Base-by-base conservation (phyloP, 2,888 invertebrate genomes). In the Epirrhoe tristata region DNA sequence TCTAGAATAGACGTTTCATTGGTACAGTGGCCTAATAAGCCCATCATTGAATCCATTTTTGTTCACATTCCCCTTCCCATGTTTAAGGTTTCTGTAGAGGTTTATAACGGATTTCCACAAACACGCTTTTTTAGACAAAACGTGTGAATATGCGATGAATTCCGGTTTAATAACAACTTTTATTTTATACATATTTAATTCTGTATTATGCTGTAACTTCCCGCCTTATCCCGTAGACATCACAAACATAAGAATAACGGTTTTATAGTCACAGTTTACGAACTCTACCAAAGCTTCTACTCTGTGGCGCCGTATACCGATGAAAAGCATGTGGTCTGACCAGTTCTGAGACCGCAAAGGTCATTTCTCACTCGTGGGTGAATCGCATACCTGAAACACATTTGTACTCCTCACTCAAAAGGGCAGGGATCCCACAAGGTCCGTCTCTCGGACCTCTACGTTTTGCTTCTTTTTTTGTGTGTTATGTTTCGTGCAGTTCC, bases 311-410 rank as follows among this genome's bases (percentile, higher is more conserved):
- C 4, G 39, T 43, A 12, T 43, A 43, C 72, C 71, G 75, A 77
- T 75, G 77, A 77, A 82, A 90, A 86, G 86, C 85, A 90, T 90
- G 90, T 84, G 81, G 91, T 90, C 83, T 72, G 79, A 91, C 92
- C 87, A 88, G 91, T 91, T 84, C 79, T 61, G 74, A 76, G 83
- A 82, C 85, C 81, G 85, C 84, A 88, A 89, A 91, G 91, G 92
- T 91, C 91, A 89, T 81, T 79, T 81, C 82, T 86, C 88, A 87
- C 87, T 86, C 82, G 83, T 80, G 79, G 84, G 85, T 84, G 85
- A 86, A 88, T 88, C 87, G 87, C 84, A 82, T 83, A 80, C 83
- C 81, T 77, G 80, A 74, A 78, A 79, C 78, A 77, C 73, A 71
- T 75, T 65, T 66, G 66, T 66, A 67, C 66, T 67, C 63, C 65